These are phyloP conservation scores for Argyra leucocephala DNA, from an alignment of 2,888 invertebrate genomes.

Conservation along the genomic window DNA sequence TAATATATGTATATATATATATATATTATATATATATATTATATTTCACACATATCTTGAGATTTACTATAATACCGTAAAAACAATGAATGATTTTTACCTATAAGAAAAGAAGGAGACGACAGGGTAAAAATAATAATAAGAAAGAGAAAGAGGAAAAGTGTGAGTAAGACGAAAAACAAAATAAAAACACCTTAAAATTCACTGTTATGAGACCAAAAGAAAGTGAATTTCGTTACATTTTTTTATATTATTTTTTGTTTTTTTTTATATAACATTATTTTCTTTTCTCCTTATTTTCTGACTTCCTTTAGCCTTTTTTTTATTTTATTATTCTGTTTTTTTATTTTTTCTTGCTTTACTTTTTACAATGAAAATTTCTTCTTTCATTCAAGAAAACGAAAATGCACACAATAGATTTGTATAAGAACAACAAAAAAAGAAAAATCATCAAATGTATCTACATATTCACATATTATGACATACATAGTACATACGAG, in stretches of 20 bases:
- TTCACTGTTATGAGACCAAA: not conserved
- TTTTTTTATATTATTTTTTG: not conserved
- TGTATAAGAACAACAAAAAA: too few species aligned
- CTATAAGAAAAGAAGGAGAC: not conserved
- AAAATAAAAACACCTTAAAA: not conserved
- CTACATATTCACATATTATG: too few species aligned
- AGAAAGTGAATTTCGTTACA: not conserved
- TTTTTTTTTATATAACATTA: not conserved
- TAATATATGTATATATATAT: too few species aligned
- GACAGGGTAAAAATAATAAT: not conserved
- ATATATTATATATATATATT: too few species aligned
- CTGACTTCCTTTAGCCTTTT: not conserved
- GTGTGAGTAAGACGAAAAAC: not conserved
- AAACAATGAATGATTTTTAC: not conserved
- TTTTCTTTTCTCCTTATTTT: not conserved
- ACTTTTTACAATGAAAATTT: not conserved
- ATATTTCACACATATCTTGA: too few species aligned
- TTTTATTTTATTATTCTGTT: not conserved
- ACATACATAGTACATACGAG: too few species aligned
- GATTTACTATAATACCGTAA: too few species aligned
- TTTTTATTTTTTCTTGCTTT: not conserved
- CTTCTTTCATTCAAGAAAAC: constrained; percentile 3
- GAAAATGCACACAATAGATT: not conserved
- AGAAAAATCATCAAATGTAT: too few species aligned
- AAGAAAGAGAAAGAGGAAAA: not conserved